Evolutionary conservation across 2,888 invertebrate species (phyloP), one percentile per base, ranked within the genome.

Genomic region (Troilus luridus): DNA sequence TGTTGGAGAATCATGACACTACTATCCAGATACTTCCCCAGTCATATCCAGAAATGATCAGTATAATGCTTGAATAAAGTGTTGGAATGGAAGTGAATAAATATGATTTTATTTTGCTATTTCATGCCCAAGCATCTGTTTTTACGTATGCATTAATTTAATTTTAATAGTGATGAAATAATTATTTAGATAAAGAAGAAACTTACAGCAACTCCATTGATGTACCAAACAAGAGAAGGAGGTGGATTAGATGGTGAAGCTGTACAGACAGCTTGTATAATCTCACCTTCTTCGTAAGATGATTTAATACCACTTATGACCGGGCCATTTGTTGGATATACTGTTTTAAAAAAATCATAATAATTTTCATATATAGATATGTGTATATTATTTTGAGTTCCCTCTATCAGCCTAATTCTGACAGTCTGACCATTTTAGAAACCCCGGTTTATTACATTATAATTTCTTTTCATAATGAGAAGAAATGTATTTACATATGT

Each of bases 171-270:
- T 24, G 27, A 14, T 1, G 6, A 24, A 67, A 27, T 67, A 67
- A 67, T 0, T 67, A 67, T 67, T 24, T 24, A 11, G 8, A 14
- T 67, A 67, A n/a, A 62, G n/a, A 24, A 27, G 0, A 85, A 56
- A 92, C 89, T 91, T 59, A 92, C 92, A 17, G 19, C 59, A 24
- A 91, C 85, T 27, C 91, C 92, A 19, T 92, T 92, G 54, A 92
- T 88, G 58, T 77, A 77, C 92, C 92, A 92, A 2, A 62, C 27
- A 27, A 92, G 72, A 58, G 88, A 56, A 8, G 92, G 90, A 24
- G 92, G 89, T 21, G 92, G 92, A 59, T 91, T 91, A n/a, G 91
- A 91, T 21, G 92, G 92, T 54, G 91, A 88, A 41, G 92, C 88
- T 27, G 91, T 88, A 90, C 92, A 92, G 17, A 67, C 88, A 17